Conservation (phyloP, 1,140 invertebrate species). For the Drosophila parabipectinata region DNA sequence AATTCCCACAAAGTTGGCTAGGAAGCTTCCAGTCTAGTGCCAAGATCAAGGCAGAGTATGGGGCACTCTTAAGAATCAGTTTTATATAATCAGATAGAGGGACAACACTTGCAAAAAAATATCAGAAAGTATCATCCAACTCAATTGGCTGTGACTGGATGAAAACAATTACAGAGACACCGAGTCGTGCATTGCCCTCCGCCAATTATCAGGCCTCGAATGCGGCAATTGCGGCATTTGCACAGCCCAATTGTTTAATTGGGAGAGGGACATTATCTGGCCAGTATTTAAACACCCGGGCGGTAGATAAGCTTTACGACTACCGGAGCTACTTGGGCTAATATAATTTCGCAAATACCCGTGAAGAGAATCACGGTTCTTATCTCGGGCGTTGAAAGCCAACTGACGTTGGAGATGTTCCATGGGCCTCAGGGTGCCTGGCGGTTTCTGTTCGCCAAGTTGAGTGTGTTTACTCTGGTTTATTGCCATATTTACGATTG, state of each 20-base stretch:
- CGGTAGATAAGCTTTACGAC: slow-evolving; percentile 33
- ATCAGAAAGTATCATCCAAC: slow-evolving; percentile 3
- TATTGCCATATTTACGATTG: slow-evolving; percentile 49
- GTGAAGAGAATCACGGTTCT: slow-evolving; percentile 28
- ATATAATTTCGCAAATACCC: slow-evolving; percentile 22
- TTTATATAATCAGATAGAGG: slow-evolving; percentile 16
- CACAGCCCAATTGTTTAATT: slow-evolving; percentile 11
- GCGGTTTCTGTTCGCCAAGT: background rate
- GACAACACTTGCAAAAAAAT: background rate
- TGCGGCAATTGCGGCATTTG: slow-evolving; percentile 9
- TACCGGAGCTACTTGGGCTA: slow-evolving; percentile 18
- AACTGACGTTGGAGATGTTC: slow-evolving; percentile 19
- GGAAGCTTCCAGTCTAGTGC: background rate
- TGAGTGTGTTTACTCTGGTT: slow-evolving; percentile 27
- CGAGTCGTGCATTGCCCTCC: slow-evolving; percentile 33
- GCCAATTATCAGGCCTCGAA: slow-evolving; percentile 34
- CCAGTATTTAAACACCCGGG: slow-evolving; percentile 8
- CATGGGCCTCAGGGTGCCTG: background rate
- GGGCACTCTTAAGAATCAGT: background rate
- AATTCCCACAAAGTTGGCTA: background rate
- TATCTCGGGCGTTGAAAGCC: slow-evolving; percentile 17
- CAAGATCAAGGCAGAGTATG: background rate
- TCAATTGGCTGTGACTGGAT: slow-evolving; percentile 10
- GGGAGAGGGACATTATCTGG: background rate
- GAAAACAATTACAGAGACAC: slow-evolving; percentile 8